Evolutionary conservation across 2,113 vertebrate genomes (phyloP), one percentile per base, ranked within the genome.

Genomic region (Pteronura brasiliensis): DNA sequence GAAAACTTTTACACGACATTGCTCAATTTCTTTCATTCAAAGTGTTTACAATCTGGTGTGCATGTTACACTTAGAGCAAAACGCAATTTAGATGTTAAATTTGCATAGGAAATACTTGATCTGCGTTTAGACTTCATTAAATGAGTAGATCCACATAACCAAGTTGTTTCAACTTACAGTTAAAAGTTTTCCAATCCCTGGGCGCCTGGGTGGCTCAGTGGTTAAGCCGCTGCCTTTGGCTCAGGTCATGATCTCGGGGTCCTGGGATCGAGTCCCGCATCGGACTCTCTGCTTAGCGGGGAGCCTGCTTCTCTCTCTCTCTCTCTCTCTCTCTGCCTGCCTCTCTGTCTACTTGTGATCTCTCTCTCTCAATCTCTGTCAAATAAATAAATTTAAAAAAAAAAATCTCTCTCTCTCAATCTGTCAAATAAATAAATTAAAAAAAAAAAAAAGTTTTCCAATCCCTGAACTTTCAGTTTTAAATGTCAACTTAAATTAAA

Each of bases 381-480:
- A n/a, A n/a, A n/a, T n/a, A n/a, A n/a, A n/a, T n/a, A n/a, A n/a
- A n/a, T n/a, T n/a, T n/a, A n/a, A n/a, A n/a, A n/a, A n/a, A n/a
- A n/a, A n/a, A n/a, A n/a, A n/a, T n/a, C n/a, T n/a, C n/a, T n/a
- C n/a, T n/a, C n/a, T n/a, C n/a, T n/a, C n/a, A n/a, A n/a, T n/a
- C n/a, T n/a, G n/a, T n/a, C n/a, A n/a, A n/a, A n/a, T n/a, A n/a
- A n/a, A n/a, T n/a, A n/a, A n/a, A n/a, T n/a, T n/a, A n/a, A n/a
- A n/a, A n/a, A n/a, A n/a, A n/a, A n/a, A n/a, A n/a, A 71, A 80
- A 95, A 84, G 47, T 88, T 88, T 95, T 90, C 69, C 76, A 84
- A 63, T 55, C 25, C n/a, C 20, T 59, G 12, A 84, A 39, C 39
- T 52, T 36, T 36, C 71, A 80, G 17, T 74, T 94, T 97, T 77